A percentile compares a stretch with the other conserved stretches of the same genome.
Conservation (phyloP, 2,113 vertebrate genomes). For the Pholis gunnellus region DNA sequence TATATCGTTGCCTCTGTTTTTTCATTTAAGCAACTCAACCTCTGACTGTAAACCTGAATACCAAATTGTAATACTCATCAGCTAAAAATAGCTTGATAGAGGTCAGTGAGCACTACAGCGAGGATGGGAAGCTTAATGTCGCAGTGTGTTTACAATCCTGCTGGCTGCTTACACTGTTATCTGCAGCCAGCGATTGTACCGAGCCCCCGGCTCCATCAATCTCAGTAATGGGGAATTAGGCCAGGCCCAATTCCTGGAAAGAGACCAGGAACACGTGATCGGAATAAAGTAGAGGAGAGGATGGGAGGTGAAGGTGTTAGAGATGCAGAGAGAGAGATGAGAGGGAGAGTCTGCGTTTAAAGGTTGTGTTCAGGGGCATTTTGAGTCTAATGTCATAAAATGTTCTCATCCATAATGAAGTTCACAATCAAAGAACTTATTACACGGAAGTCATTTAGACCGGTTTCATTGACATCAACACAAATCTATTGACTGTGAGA, state of each 20-base stretch:
- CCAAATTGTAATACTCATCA: not conserved
- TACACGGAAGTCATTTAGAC: no score
- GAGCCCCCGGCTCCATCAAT: constrained; percentile 54
- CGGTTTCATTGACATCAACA: no score
- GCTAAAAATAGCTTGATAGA: constrained; percentile 24
- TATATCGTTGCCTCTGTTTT: not conserved
- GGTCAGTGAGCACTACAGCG: constrained; percentile 25
- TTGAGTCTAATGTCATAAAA: not conserved
- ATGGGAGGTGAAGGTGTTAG: constrained; percentile 10
- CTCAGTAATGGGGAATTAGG: constrained; percentile 68
- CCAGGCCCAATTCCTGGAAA: constrained; percentile 63
- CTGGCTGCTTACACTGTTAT: constrained; percentile 23
- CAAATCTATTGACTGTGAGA: no score
- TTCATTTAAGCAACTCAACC: not conserved
- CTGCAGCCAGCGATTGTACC: constrained; percentile 20
- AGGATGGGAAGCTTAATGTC: not conserved
- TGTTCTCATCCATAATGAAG: not conserved
- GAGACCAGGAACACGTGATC: constrained; percentile 51
- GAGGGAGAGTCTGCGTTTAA: not conserved
- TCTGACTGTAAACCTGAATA: not conserved
- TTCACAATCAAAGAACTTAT: no score
- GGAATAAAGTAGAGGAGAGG: constrained; percentile 3
- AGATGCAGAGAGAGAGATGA: not conserved
- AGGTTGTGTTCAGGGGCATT: not conserved
- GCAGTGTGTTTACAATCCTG: constrained; percentile 18